Evolutionary conservation across 1,140 invertebrate genomes (phyloP).

Genomic region (Solenopsis fugax): DNA sequence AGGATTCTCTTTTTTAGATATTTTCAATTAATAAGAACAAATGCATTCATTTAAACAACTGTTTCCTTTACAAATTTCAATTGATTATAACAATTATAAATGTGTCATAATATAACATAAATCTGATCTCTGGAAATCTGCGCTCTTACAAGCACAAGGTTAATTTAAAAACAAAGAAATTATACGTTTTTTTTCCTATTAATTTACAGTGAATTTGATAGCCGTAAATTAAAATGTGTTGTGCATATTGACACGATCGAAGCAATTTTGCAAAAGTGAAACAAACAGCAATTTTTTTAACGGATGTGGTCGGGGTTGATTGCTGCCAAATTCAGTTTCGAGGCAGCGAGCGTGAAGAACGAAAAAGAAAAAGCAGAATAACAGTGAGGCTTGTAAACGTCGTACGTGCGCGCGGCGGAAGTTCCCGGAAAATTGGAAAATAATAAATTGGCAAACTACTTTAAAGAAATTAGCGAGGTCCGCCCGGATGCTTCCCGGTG

Average conservation of each 20-base stretch:
- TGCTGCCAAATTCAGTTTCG: slow-evolving; percentile 50
- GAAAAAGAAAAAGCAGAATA: slow-evolving; percentile 68
- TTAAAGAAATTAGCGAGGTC: slow-evolving; percentile 82
- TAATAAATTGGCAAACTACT: slow-evolving; percentile 84
- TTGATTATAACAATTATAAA: too few relatives aligned
- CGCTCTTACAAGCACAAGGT: not conserved
- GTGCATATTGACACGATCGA: slow-evolving; percentile 23
- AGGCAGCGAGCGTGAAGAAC: slow-evolving; percentile 58
- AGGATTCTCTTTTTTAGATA: too few relatives aligned
- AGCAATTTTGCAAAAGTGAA: slow-evolving; percentile 47
- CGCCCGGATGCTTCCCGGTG: slow-evolving; percentile 75
- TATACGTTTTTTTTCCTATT: not conserved
- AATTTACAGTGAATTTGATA: slow-evolving; percentile 33
- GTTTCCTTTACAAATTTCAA: too few relatives aligned
- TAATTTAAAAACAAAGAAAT: not conserved
- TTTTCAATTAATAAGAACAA: too few relatives aligned
- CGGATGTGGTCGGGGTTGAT: slow-evolving; percentile 40
- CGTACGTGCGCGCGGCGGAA: slow-evolving; percentile 62
- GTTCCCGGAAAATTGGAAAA: slow-evolving; percentile 81
- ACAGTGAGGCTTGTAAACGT: slow-evolving; percentile 65
- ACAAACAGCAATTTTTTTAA: slow-evolving; percentile 58
- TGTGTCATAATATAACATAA: too few relatives aligned
- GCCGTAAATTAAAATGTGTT: slow-evolving; percentile 30
- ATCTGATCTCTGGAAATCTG: not conserved
- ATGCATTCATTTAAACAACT: too few relatives aligned